Base-by-base conservation (phyloP, 1,140 invertebrate species). In the Drosophila rufa region DNA sequence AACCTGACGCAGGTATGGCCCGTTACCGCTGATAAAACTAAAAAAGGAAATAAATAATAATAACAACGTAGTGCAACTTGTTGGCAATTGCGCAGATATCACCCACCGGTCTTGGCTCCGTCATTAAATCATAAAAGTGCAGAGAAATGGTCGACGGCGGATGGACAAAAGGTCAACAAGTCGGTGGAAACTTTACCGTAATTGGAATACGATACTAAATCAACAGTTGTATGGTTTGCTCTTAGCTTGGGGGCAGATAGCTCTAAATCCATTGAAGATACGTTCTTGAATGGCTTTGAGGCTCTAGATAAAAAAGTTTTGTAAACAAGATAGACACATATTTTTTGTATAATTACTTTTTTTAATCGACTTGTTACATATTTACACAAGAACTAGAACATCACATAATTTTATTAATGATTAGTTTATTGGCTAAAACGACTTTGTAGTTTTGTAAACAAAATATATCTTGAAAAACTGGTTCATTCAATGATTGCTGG, bases 151-250 rank as follows among this genome's bases (percentile, higher is more conserved):
- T 53, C 53, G 60, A 50, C 48, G 55, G 38, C 69, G 76, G 73
- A 40, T 66, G 47, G 47, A 59, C 61, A 75, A 83, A 89, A 87
- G 83, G 83, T 89, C 84, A 87, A 89, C 84, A 78, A 80, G 80
- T 80, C 66, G 61, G 47, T 58, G 19, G 46, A 70, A 45, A 50
- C 47, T 46, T 58, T 68, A 62, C 84, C 67, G 64, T 83, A 83
- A 57, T 62, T 77, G 71, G 64, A 69, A 68, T 60, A 38, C 56
- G 73, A 76, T 40, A 76, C 59, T 50, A 66, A 76, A 66, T 43
- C 71, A 76, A 75, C 71, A 75, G 51, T 65, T 77, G 27, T 22
- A 40, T 22, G 56, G 19, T 25, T 33, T 58, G 30, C 36, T n/a
- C 47, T 59, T 5, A 42, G 46, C 15, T n/a, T 9, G 9, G 12